Evolutionary conservation across 2,888 invertebrate genomes (phyloP).

Genomic region (Tenthredo amoena): DNA sequence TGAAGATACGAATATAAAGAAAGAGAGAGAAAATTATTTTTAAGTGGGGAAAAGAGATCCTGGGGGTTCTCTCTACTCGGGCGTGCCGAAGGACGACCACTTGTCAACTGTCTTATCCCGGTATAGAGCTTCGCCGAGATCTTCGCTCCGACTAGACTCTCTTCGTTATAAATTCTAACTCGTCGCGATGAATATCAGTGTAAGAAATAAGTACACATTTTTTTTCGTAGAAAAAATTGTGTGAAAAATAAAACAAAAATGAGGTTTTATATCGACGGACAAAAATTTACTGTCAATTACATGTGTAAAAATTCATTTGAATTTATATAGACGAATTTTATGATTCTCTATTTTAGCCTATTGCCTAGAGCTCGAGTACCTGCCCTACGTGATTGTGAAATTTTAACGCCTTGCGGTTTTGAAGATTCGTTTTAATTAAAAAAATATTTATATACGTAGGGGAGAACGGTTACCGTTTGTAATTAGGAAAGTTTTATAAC

Average conservation of each 20-base stretch:
- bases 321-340: too few species aligned
- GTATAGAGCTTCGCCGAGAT: not conserved
- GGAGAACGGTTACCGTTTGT: not conserved
- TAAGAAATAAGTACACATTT: not conserved
- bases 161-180: slow-evolving; percentile 4
- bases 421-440: not conserved
- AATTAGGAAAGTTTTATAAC: not conserved
- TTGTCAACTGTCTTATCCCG: slow-evolving; percentile 33
- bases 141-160: slow-evolving; percentile 3
- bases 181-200: not conserved
- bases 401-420: not conserved
- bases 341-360: too few species aligned
- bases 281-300: too few species aligned
- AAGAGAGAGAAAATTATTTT: not conserved
- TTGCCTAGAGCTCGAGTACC: too few species aligned
- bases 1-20: not conserved
- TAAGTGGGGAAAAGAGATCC: not conserved
- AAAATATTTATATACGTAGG: not conserved
- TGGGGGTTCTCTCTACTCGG: slow-evolving; percentile 17
- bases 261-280: too few species aligned
- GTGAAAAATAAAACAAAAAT: too few species aligned
- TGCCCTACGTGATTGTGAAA: too few species aligned
- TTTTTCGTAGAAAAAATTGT: too few species aligned
- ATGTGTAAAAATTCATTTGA: too few species aligned
- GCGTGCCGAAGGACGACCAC: slow-evolving; percentile 50